Conservation (phyloP, 1,140 invertebrate genomes). For the Eciton burchellii region DNA sequence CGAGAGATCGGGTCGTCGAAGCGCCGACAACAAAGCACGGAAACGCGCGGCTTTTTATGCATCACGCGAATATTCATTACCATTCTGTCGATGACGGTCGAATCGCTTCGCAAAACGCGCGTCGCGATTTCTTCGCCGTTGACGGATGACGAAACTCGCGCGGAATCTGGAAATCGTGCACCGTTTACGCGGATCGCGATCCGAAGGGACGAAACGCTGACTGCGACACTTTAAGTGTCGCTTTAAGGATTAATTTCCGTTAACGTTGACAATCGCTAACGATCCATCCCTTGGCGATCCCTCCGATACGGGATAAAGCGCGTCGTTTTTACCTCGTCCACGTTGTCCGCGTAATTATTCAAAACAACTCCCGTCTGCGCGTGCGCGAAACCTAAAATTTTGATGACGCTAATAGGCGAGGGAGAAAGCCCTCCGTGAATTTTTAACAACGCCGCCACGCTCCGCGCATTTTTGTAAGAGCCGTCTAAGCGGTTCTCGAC, state of each 20-base stretch:
- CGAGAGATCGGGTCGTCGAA: conserved; percentile 26
- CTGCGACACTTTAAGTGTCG: too few relatives aligned
- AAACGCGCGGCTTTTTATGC: conserved; percentile 37
- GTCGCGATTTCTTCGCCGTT: conserved; percentile 37
- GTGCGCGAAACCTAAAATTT: background rate
- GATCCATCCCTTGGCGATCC: too few relatives aligned
- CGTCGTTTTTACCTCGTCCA: background rate
- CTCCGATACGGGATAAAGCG: too few relatives aligned
- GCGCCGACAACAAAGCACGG: conserved; percentile 26
- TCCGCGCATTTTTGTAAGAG: background rate
- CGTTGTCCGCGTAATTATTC: background rate
- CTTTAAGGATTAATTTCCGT: background rate
- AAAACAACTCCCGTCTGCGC: background rate
- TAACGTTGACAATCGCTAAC: too few relatives aligned
- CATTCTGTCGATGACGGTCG: conserved; percentile 44
- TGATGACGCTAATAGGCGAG: background rate
- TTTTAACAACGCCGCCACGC: background rate
- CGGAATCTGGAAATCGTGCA: background rate
- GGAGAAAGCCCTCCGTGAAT: conserved; percentile 1
- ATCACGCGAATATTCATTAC: conserved; percentile 47
- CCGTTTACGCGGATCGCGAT: too few relatives aligned
- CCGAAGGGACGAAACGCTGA: too few relatives aligned
- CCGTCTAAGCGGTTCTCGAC: conserved; percentile 33
- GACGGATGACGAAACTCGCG: conserved; percentile 20
- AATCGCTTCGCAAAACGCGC: conserved; percentile 23